Percentiles rank a stretch among this genome's conserved stretches.
phyloP scores from a whole-genome alignment of 2,888 invertebrate species.

The Ectemnius cavifrons region DNA sequence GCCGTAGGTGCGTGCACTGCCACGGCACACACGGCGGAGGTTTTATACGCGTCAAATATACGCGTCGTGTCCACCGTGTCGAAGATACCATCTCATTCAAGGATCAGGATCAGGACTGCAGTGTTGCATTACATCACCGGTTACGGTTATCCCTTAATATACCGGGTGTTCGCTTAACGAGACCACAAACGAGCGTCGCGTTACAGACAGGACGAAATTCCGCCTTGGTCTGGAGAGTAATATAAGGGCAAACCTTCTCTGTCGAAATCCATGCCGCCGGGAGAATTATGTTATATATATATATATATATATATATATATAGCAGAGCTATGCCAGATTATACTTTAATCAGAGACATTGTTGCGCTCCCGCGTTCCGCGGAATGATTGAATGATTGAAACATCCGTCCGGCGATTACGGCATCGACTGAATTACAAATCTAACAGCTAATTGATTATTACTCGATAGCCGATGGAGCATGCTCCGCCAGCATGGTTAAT shows the following conservation, averaged over 20 bases:
- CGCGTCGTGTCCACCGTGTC: slow-evolving; percentile 52
- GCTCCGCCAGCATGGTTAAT: neutral
- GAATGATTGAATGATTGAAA: slow-evolving; percentile 35
- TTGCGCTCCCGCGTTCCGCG: slow-evolving; percentile 5
- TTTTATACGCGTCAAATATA: slow-evolving; percentile 34
- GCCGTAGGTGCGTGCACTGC: slow-evolving; percentile 41
- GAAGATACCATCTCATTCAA: slow-evolving; percentile 72
- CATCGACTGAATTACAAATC: slow-evolving; percentile 26
- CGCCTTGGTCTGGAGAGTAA: slow-evolving; percentile 18
- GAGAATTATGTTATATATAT: too few relatives aligned
- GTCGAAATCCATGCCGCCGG: neutral
- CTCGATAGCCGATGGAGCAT: slow-evolving; percentile 22
- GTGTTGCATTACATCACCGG: slow-evolving; percentile 74
- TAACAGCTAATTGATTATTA: slow-evolving; percentile 20
- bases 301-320: too few relatives aligned
- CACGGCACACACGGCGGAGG: slow-evolving; percentile 37
- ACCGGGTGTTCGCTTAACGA: slow-evolving; percentile 74
- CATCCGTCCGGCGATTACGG: slow-evolving; percentile 9
- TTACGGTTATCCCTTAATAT: slow-evolving; percentile 73
- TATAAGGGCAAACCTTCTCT: slow-evolving; percentile 23
- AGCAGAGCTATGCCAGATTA: too few relatives aligned
- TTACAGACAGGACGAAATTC: slow-evolving; percentile 61
- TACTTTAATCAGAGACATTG: slow-evolving; percentile 10
- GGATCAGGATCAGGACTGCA: slow-evolving; percentile 71
- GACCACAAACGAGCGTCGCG: slow-evolving; percentile 71